Percentiles rank a stretch among this genome's conserved stretches.
These are phyloP conservation scores for Adoxophyes honmai DNA, from an alignment of 1,140 invertebrate genomes.

Conservation along the genomic window DNA sequence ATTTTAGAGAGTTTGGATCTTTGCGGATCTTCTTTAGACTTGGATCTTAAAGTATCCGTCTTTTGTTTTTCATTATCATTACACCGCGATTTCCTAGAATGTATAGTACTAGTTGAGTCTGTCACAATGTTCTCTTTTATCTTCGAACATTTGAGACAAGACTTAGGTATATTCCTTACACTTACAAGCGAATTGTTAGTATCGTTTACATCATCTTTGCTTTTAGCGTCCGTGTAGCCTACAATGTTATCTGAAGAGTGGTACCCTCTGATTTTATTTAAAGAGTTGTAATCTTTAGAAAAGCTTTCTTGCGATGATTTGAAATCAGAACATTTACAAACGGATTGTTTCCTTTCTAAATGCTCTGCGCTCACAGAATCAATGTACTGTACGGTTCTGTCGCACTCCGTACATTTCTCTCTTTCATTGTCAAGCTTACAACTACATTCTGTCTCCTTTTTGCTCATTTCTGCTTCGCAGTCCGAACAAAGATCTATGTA, in stretches of 20 bases:
- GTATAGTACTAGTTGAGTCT: slow-evolving; percentile 47
- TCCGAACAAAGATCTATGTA: slow-evolving; percentile 66
- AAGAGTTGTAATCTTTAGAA: slow-evolving; percentile 50
- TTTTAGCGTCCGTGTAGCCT: slow-evolving; percentile 56
- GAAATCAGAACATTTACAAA: slow-evolving; percentile 64
- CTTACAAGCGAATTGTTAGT: slow-evolving; percentile 48
- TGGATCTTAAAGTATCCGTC: slow-evolving; percentile 54
- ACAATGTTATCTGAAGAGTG: slow-evolving; percentile 70
- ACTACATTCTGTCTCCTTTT: slow-evolving; percentile 49
- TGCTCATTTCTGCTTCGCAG: slow-evolving; percentile 53
- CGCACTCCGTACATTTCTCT: slow-evolving; percentile 65
- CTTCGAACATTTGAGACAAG: slow-evolving; percentile 72
- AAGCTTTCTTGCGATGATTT: slow-evolving; percentile 70
- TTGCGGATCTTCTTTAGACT: slow-evolving; percentile 73
- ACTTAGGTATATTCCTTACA: slow-evolving; percentile 62
- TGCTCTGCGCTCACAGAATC: slow-evolving; percentile 58
- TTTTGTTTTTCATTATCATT: slow-evolving; percentile 49
- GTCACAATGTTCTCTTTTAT: slow-evolving; percentile 75
- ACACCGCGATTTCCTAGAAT: slow-evolving; percentile 56
- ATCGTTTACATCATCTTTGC: slow-evolving; percentile 58
- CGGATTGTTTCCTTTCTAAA: slow-evolving; percentile 50
- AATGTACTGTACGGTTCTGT: slow-evolving; percentile 58
- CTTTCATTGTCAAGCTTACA: slow-evolving; percentile 43
- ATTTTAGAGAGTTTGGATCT: slow-evolving; percentile 76
- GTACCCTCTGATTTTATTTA: slow-evolving; percentile 64